Evolutionary conservation across 2,797 vertebrate species (phyloP).

Genomic region (Potorous gilbertii): DNA sequence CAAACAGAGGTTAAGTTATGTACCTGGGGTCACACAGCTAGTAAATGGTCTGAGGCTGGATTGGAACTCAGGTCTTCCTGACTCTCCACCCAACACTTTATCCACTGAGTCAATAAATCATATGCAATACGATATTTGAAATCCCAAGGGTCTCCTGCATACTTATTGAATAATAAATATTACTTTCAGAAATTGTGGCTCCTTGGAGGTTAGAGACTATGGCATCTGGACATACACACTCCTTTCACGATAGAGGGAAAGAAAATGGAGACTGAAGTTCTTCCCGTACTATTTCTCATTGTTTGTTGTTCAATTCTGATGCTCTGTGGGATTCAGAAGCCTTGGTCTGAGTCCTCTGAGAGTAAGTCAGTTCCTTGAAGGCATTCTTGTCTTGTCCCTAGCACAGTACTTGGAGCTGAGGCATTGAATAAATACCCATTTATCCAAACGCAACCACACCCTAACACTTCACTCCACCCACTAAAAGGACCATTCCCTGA

Average conservation of each 20-base stretch:
- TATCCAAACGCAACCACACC: background rate
- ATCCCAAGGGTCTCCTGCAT: background rate
- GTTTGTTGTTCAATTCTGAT: slow-evolving; percentile 16
- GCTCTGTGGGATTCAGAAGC: background rate
- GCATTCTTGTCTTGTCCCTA: background rate
- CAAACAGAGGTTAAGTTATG: background rate
- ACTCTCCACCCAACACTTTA: background rate
- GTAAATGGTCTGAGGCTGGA: background rate
- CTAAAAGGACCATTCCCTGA: too few species aligned
- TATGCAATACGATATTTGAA: background rate
- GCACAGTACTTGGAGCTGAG: background rate
- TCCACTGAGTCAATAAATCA: background rate
- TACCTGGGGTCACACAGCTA: background rate
- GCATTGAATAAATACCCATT: background rate
- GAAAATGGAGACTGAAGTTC: slow-evolving; percentile 34
- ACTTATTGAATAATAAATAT: background rate
- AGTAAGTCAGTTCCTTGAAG: background rate
- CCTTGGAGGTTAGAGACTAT: background rate
- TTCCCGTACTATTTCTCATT: background rate
- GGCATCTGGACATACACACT: background rate
- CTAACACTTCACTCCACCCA: background rate
- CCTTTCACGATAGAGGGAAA: background rate
- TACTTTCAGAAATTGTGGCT: background rate
- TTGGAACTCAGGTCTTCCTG: background rate
- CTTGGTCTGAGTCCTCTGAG: background rate